phyloP scores from a whole-genome alignment of 2,888 invertebrate genomes.

The Maniola hyperantus region DNA sequence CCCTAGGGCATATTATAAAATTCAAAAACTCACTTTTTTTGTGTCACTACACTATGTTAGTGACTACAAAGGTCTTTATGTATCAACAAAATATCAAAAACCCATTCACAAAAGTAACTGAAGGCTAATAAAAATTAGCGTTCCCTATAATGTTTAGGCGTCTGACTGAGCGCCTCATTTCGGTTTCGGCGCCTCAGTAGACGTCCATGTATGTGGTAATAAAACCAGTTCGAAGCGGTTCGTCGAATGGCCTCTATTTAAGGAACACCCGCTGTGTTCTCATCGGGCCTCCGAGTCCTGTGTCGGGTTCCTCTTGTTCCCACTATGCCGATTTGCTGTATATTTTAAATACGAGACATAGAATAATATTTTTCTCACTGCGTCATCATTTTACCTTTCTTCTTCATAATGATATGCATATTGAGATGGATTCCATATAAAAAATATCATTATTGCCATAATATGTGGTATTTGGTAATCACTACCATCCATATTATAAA shows the following conservation, averaged over 20 bases:
- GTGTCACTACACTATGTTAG: too few species aligned
- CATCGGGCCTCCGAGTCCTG: conserved; percentile 57
- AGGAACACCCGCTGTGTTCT: conserved; percentile 67
- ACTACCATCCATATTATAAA: background rate
- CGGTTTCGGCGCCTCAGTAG: conserved; percentile 59
- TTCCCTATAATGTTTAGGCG: conserved; percentile 49
- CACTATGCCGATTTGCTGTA: conserved; percentile 35
- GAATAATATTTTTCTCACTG: conserved; percentile 23
- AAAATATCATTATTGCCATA: conserved; percentile 4
- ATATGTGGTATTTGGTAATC: too few species aligned
- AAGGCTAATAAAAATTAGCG: conserved; percentile 22
- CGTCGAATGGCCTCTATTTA: conserved; percentile 74
- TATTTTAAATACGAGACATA: conserved; percentile 20
- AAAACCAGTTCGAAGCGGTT: conserved; percentile 73
- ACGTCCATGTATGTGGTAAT: conserved; percentile 48
- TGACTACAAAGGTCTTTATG: too few species aligned
- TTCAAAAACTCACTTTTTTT: background rate
- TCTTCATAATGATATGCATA: background rate
- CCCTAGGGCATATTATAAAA: background rate
- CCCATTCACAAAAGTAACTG: conserved; percentile 18
- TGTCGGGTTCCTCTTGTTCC: conserved; percentile 40
- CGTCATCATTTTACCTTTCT: conserved; percentile 23
- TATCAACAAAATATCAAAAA: conserved; percentile 2
- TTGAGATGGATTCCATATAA: background rate
- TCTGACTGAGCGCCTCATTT: conserved; percentile 51